A percentile compares a stretch with the other conserved stretches of the same genome.
These are phyloP conservation scores for Anguilla marmorata DNA, from an alignment of 2,797 vertebrate genomes.

Conservation along the genomic window DNA sequence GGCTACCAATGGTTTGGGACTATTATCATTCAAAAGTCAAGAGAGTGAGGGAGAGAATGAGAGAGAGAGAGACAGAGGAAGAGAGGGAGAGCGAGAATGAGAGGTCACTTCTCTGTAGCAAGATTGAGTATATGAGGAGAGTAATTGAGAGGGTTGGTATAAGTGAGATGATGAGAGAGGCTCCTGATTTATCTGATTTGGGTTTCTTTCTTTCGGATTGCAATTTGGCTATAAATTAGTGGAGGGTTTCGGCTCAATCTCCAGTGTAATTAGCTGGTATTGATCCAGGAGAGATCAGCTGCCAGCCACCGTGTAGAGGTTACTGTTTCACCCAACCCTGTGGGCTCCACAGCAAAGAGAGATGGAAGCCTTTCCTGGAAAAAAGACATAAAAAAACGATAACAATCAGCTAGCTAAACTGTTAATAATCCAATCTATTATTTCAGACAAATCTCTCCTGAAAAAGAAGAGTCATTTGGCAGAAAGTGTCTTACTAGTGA, in stretches of 20 bases:
- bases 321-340: not conserved
- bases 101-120: not conserved
- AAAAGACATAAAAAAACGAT: not conserved
- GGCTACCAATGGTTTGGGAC: not conserved
- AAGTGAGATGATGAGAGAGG: constrained; percentile 7
- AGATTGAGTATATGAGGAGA: not conserved
- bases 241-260: not conserved
- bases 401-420: not conserved
- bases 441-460: not conserved
- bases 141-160: constrained; percentile 5
- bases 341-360: not conserved
- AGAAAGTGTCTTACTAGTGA: not conserved
- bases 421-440: constrained; percentile 4
- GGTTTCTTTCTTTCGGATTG: not conserved
- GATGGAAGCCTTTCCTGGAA: not conserved
- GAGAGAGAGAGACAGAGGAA: not conserved
- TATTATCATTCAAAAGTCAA: not conserved
- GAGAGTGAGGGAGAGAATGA: not conserved
- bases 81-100: not conserved
- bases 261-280: constrained; percentile 19
- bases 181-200: not conserved
- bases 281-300: constrained; percentile 9
- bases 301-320: not conserved
- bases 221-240: constrained; percentile 16
- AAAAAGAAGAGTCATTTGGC: not conserved